Conservation (phyloP, 2,113 vertebrate genomes). For the Platysternon megacephalum region DNA sequence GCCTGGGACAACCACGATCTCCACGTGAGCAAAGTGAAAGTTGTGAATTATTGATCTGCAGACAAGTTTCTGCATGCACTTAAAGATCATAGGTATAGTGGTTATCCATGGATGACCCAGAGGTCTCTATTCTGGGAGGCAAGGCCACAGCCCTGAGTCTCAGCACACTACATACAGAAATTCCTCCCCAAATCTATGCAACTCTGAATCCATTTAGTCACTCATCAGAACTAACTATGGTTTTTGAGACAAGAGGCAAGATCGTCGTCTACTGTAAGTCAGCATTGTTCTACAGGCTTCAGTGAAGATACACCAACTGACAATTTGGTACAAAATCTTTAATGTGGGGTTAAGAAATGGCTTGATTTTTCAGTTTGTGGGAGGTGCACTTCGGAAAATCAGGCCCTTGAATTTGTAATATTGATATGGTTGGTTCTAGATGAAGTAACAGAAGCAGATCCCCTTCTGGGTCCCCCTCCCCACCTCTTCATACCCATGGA, state of each 20-base stretch:
- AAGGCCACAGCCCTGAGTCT: background rate
- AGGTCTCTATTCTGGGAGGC: background rate
- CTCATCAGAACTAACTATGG: background rate
- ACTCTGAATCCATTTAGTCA: background rate
- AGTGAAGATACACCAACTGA: background rate
- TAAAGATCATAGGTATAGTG: background rate
- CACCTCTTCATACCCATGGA: background rate
- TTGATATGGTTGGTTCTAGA: background rate
- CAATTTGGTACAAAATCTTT: background rate
- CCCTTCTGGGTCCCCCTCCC: background rate
- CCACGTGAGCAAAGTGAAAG: background rate
- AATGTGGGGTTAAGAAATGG: background rate
- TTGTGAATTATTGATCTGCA: background rate
- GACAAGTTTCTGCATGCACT: background rate
- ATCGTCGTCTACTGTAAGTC: background rate
- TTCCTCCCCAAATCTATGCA: background rate
- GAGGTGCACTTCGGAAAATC: background rate
- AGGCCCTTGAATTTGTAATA: background rate
- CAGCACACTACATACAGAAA: background rate
- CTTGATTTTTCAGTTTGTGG: background rate
- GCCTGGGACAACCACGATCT: background rate
- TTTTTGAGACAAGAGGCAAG: background rate
- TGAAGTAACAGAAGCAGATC: background rate
- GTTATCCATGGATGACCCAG: background rate
- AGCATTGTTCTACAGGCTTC: background rate